Evolutionary conservation across 2,888 invertebrate genomes (phyloP).

Genomic region (Dryobota labecula): DNA sequence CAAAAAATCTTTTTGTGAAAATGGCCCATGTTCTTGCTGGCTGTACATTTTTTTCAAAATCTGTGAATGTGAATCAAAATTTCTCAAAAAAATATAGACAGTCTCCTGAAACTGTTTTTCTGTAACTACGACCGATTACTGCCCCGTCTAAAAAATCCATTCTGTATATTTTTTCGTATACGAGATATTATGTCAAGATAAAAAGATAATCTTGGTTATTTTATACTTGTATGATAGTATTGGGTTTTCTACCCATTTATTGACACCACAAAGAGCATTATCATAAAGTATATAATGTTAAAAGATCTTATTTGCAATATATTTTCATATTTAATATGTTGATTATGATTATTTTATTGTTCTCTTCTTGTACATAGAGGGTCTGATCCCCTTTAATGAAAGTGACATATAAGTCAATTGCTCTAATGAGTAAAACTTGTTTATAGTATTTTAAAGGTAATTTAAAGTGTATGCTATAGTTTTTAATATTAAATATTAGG

Average conservation of each 20-base stretch:
- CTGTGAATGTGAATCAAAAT: no score
- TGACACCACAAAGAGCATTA: conserved; percentile 7
- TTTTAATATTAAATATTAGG: conserved; percentile 61
- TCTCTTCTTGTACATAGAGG: conserved; percentile 62
- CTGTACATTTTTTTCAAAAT: no score
- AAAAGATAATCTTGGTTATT: conserved; percentile 18
- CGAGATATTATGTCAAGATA: conserved; percentile 8
- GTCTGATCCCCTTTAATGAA: conserved; percentile 43
- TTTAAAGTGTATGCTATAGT: conserved; percentile 61
- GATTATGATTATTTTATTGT: conserved; percentile 43
- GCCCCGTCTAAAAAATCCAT: no score
- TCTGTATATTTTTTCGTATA: no score
- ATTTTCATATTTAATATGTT: conserved; percentile 52
- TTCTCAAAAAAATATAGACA: no score
- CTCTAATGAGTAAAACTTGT: conserved; percentile 63
- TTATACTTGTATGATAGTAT: neutral
- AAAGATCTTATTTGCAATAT: conserved; percentile 47
- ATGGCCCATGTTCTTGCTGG: no score
- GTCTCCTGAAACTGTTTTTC: no score
- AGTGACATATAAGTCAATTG: conserved; percentile 63
- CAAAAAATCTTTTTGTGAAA: no score
- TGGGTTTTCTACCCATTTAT: conserved; percentile 5
- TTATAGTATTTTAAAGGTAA: conserved; percentile 58
- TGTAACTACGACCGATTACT: no score
- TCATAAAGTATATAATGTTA: conserved; percentile 11